Percentiles rank a stretch among this genome's conserved stretches.
phyloP scores from a whole-genome alignment of 2,888 invertebrate species.

The Caenorhabditis sp. region DNA sequence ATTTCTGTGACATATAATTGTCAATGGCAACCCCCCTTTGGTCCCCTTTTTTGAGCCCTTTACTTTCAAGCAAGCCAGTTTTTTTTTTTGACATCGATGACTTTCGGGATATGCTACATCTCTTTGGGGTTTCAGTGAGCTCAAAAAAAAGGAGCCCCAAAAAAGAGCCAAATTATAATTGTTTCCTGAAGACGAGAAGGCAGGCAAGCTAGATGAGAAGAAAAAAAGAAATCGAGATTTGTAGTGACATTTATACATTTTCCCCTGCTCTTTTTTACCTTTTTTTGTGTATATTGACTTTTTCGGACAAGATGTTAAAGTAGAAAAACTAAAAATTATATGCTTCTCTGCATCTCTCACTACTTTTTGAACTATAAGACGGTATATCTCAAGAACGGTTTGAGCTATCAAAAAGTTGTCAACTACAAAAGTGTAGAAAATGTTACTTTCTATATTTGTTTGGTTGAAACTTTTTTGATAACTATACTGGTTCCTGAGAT shows the following conservation, averaged over 20 bases:
- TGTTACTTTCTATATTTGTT: background rate
- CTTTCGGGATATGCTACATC: background rate
- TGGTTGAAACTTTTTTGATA: background rate
- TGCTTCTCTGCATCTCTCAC: background rate
- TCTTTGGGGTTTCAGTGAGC: too few species aligned
- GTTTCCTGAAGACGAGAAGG: conserved; percentile 16
- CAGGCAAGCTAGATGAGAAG: background rate
- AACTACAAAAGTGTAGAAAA: conserved; percentile 10
- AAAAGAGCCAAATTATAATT: conserved; percentile 25
- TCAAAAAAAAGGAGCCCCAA: too few species aligned
- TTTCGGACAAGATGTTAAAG: background rate
- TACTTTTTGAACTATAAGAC: background rate
- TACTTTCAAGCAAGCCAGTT: background rate
- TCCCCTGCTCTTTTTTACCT: background rate
- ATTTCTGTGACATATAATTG: conserved; percentile 13
- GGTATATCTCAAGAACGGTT: background rate
- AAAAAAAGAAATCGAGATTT: background rate
- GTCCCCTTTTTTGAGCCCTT: conserved; percentile 10
- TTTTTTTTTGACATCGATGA: background rate
- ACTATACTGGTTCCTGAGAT: background rate
- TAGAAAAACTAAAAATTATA: too few species aligned
- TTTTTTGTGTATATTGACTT: background rate
- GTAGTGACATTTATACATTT: conserved; percentile 14
- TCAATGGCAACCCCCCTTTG: conserved; percentile 27
- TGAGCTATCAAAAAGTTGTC: conserved; percentile 23